phyloP scores from a whole-genome alignment of 2,113 vertebrate genomes.

The Catagonus wagneri region DNA sequence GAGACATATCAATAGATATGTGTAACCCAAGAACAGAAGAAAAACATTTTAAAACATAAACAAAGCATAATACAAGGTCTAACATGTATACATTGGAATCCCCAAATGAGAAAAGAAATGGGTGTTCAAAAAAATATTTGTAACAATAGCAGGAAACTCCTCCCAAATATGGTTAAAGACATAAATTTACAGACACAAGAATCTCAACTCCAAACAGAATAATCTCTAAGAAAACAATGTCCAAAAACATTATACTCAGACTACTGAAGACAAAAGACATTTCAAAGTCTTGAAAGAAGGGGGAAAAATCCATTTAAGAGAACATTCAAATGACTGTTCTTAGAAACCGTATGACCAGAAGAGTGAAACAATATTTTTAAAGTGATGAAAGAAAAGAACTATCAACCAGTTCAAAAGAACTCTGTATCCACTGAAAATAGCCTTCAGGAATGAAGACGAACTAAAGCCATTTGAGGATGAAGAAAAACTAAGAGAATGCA shows the following conservation, averaged over 20 bases:
- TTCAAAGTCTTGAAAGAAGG: neutral
- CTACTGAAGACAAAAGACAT: neutral
- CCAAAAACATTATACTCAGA: neutral
- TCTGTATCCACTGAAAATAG: neutral
- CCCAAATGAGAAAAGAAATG: neutral
- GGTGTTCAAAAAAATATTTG: neutral
- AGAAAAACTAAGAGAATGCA: neutral
- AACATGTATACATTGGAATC: rapidly evolving
- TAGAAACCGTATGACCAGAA: neutral
- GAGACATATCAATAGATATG: neutral
- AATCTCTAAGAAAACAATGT: neutral
- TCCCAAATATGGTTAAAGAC: neutral
- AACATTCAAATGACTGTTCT: neutral
- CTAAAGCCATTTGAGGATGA: neutral
- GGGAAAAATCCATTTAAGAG: neutral
- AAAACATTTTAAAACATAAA: neutral
- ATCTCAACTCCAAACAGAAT: neutral
- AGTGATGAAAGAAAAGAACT: neutral
- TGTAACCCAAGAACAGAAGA: neutral
- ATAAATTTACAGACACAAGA: neutral
- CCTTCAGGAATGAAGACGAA: neutral
- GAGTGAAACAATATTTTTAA: neutral
- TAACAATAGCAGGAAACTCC: neutral
- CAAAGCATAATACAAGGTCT: neutral
- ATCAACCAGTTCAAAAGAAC: neutral